phyloP scores from a whole-genome alignment of 2,888 invertebrate genomes.

The Blastobasis lacticolella region DNA sequence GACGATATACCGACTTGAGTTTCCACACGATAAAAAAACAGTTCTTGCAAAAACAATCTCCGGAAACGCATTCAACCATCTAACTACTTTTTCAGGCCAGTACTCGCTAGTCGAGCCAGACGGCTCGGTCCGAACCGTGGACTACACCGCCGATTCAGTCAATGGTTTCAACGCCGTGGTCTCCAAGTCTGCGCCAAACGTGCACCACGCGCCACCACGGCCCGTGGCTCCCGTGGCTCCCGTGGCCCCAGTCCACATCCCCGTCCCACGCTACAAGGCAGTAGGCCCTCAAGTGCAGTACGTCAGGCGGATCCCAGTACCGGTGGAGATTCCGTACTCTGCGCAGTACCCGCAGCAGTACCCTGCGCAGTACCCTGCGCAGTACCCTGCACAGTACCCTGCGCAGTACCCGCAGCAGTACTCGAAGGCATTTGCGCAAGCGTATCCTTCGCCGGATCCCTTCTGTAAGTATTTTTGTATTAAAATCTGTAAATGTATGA shows the following conservation, averaged over 20 bases:
- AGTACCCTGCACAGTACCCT: slow-evolving; percentile 37
- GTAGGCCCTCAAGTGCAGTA: slow-evolving; percentile 28
- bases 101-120: slow-evolving; percentile 71
- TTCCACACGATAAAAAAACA: too few relatives aligned
- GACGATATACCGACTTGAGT: too few relatives aligned
- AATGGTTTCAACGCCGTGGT: slow-evolving; percentile 75
- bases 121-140: slow-evolving; percentile 67
- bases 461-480: slow-evolving; percentile 30
- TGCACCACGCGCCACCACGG: slow-evolving; percentile 46
- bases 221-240: slow-evolving; percentile 18
- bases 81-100: slow-evolving; percentile 49
- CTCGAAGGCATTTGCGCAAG: neutral
- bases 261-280: neutral
- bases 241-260: neutral
- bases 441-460: slow-evolving; percentile 31
- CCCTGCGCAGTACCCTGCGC: slow-evolving; percentile 24
- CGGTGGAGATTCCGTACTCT: slow-evolving; percentile 42
- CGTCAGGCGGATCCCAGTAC: slow-evolving; percentile 47
- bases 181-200: slow-evolving; percentile 64
- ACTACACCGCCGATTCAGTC: slow-evolving; percentile 74
- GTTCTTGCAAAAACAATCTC: too few relatives aligned
- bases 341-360: neutral
- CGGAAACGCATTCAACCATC: too few relatives aligned
- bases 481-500: neutral
- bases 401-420: slow-evolving; percentile 15